Conservation (phyloP, 2,888 invertebrate species). For the Aphodius granarius region DNA sequence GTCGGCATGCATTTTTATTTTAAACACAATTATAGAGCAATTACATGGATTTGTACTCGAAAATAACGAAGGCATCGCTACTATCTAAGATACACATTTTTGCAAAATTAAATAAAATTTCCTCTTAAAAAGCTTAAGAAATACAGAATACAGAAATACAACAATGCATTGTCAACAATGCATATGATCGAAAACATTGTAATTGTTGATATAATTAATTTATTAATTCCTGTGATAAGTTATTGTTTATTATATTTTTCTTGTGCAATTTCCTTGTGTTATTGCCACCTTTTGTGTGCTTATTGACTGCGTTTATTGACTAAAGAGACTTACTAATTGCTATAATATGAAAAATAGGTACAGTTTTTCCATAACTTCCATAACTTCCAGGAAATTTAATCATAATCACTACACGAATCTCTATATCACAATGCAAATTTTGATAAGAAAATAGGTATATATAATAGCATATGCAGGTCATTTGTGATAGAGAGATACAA, state of each 20-base stretch:
- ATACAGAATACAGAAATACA: too few relatives aligned
- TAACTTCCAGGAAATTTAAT: background rate
- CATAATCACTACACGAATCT: background rate
- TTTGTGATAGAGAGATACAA: background rate
- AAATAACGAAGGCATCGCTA: too few relatives aligned
- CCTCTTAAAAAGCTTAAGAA: too few relatives aligned
- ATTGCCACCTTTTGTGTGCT: background rate
- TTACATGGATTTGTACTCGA: background rate
- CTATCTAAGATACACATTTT: too few relatives aligned
- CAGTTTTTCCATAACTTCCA: too few relatives aligned
- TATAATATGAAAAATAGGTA: too few relatives aligned
- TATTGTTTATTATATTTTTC: background rate
- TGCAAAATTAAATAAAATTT: too few relatives aligned
- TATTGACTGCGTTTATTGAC: too few relatives aligned
- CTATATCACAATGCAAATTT: background rate
- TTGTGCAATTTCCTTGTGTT: background rate
- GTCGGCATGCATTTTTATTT: background rate
- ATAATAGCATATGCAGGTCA: background rate
- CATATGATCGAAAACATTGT: too few relatives aligned
- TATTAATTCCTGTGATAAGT: background rate
- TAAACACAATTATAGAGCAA: background rate
- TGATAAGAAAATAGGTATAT: background rate
- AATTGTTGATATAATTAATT: too few relatives aligned
- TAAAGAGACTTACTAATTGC: too few relatives aligned
- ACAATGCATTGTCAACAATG: too few relatives aligned